phyloP scores from a whole-genome alignment of 2,113 vertebrate species.

The Aythya baeri region DNA sequence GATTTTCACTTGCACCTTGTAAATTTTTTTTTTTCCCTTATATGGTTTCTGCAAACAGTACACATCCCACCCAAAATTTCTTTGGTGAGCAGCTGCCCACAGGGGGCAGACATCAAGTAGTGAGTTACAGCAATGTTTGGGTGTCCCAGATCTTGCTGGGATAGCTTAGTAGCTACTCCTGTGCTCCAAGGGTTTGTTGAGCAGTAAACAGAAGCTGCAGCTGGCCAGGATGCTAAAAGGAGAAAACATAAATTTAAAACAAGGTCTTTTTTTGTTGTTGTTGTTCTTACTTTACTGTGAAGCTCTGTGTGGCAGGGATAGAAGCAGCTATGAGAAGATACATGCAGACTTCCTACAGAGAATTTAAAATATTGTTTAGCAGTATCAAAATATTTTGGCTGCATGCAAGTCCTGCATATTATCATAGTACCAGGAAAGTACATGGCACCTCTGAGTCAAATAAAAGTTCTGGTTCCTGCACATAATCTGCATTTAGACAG shows the following conservation, averaged over 20 bases:
- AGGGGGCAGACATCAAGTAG: slow-evolving; percentile 30
- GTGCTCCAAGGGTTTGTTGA: slow-evolving; percentile 37
- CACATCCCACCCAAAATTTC: background rate
- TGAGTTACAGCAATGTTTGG: background rate
- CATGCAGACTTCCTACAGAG: slow-evolving; percentile 47
- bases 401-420: background rate
- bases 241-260: slow-evolving; percentile 63
- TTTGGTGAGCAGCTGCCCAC: background rate
- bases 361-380: slow-evolving; percentile 69
- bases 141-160: slow-evolving; percentile 37
- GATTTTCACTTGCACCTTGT: background rate
- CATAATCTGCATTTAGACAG: slow-evolving; percentile 43
- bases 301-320: slow-evolving; percentile 52
- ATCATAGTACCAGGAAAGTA: slow-evolving; percentile 7
- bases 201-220: slow-evolving; percentile 50
- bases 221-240: slow-evolving; percentile 23
- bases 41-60: background rate
- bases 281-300: slow-evolving; percentile 50
- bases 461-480: slow-evolving; percentile 55
- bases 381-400: slow-evolving; percentile 13
- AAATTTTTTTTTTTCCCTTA: background rate
- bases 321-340: slow-evolving; percentile 26
- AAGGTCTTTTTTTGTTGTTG: background rate
- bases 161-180: slow-evolving; percentile 33
- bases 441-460: slow-evolving; percentile 41